Percentiles rank a stretch among this genome's conserved stretches.
Evolutionary conservation across 2,113 vertebrate genomes (phyloP).

Genomic region (Pica pica): DNA sequence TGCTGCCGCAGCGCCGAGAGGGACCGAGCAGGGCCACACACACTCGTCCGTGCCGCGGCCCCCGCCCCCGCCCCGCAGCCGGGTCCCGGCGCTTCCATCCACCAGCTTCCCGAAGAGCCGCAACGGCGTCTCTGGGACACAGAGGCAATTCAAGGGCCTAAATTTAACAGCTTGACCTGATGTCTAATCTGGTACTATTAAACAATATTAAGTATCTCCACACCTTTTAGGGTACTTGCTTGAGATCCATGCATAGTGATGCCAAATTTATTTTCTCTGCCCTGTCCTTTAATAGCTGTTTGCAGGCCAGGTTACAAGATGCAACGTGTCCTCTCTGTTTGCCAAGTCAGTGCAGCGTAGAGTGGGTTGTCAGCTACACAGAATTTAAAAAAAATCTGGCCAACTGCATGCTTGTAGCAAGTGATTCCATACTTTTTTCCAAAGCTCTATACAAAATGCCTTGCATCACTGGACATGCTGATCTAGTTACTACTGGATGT

Average conservation of each 20-base stretch:
- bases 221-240: background rate
- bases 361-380: background rate
- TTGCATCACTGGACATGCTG: constrained; percentile 10
- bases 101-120: background rate
- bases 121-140: fast-evolving
- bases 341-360: background rate
- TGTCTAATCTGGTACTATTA: background rate
- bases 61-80: fast-evolving
- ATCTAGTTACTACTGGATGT: constrained; percentile 25
- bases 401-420: background rate
- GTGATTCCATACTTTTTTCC: background rate
- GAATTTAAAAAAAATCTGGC: background rate
- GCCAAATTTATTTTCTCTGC: background rate
- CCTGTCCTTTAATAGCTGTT: background rate
- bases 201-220: background rate
- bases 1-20: fast-evolving
- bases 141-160: background rate
- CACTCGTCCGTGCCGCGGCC: fast-evolving
- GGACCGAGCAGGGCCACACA: fast-evolving
- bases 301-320: background rate
- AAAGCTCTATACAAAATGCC: background rate
- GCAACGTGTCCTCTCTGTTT: background rate
- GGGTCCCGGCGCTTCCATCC: fast-evolving
- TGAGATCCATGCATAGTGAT: background rate
- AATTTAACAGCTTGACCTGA: constrained; percentile 2